Base-by-base conservation (phyloP, 2,888 invertebrate genomes). In the Bembecia ichneumoniformis region DNA sequence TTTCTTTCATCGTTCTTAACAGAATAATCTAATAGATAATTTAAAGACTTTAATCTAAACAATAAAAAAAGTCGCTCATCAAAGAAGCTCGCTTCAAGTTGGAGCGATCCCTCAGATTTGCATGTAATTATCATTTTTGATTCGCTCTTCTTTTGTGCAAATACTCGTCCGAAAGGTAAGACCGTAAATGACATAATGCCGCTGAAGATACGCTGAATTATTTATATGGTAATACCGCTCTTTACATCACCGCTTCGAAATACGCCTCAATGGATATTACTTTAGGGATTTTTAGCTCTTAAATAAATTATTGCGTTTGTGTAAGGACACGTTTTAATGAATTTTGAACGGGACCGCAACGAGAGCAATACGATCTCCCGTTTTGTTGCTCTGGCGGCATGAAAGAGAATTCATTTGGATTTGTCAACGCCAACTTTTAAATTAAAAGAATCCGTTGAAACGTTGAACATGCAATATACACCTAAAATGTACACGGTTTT, bases 111-210 rank as follows among this genome's bases (percentile, higher is more conserved):
- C 63, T 28, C 56, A 77, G 87, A 86, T 88, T 88, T 86, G 81
- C 87, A 87, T 88, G 68, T 78, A 81, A 87, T 87, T 87, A 87
- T 86, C 82, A 88, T 88, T 87, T 87, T 88, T 87, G 88, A 87
- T 88, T 87, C 83, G 74, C 76, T 79, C 76, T 82, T 84, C 87
- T 87, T 87, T 84, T 87, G 86, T 86, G 82, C 79, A 84, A 84
- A 84, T 78, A 82, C 82, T 76, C 75, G 58, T 74, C 72, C 78
- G 71, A 77, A 82, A 83, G 79, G 82, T 81, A 83, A 81, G 75
- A 71, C 77, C 73, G 79, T 79, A 82, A 87, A 86, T 86, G 83
- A 87, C 83, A 83, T 86, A 86, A 86, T 84, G 76, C 82, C 66
- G 68, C 66, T 71, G 76, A 77, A 81, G 84, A 84, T 86, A 84